A percentile compares a stretch with the other conserved stretches of the same genome.
Conservation (phyloP, 2,113 vertebrate genomes). For the Noctilio leporinus region DNA sequence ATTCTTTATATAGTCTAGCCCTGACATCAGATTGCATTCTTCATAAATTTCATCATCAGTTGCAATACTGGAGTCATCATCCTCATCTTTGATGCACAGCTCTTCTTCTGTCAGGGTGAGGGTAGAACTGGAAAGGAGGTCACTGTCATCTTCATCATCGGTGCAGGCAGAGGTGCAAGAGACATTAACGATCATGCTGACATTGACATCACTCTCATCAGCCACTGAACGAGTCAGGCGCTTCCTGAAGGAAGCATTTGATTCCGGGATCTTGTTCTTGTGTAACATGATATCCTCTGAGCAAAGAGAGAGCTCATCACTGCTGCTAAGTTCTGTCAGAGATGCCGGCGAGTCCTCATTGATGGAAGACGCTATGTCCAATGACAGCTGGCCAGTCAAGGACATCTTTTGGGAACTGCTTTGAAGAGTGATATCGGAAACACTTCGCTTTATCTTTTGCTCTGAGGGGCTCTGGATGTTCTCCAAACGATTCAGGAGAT, state of each 20-base stretch:
- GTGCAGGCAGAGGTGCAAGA: constrained; percentile 96
- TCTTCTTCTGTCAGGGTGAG: constrained; percentile 98
- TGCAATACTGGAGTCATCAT: constrained; percentile 86
- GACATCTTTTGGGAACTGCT: constrained; percentile 84
- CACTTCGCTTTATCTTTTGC: constrained; percentile 92
- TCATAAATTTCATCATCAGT: constrained; percentile 92
- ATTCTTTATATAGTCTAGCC: constrained; percentile 92
- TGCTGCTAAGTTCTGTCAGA: constrained; percentile 92
- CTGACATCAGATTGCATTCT: constrained; percentile 87
- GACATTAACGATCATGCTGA: constrained; percentile 98
- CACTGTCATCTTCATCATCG: constrained; percentile 96
- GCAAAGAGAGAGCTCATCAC: constrained; percentile 90
- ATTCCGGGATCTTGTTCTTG: constrained; percentile 85
- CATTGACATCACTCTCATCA: constrained; percentile 89
- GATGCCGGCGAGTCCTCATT: constrained; percentile 91
- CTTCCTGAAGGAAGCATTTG: constrained; percentile 86
- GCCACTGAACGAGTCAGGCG: constrained; percentile 81
- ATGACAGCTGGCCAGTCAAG: constrained; percentile 73
- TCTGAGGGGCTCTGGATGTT: constrained; percentile 91
- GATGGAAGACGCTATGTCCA: constrained; percentile 84
- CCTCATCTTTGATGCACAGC: constrained; percentile 88
- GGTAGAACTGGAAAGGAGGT: constrained; percentile 97
- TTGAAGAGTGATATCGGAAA: constrained; percentile 92
- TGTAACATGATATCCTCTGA: constrained; percentile 90
- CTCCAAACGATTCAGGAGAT: constrained; percentile 93